These are phyloP conservation scores for Entomobrya proxima DNA, from an alignment of 2,888 invertebrate genomes.

Conservation along the genomic window DNA sequence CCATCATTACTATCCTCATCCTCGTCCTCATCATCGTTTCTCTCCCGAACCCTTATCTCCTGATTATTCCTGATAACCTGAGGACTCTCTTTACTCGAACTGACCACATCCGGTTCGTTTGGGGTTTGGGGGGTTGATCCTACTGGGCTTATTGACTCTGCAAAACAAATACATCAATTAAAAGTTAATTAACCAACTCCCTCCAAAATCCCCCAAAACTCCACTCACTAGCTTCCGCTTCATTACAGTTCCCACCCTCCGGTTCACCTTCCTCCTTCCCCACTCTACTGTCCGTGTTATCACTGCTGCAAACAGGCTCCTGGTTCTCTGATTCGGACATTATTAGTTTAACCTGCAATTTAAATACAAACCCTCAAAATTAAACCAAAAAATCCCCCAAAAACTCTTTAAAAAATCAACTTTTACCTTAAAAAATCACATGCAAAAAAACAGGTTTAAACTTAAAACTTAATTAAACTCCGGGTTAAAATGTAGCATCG, in stretches of 20 bases:
- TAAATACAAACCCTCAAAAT: neutral
- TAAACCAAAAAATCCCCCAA: neutral
- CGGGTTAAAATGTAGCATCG: too few relatives aligned
- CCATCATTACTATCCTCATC: slow-evolving; percentile 42
- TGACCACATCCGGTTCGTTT: neutral
- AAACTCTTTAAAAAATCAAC: too few relatives aligned
- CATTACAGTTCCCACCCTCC: neutral
- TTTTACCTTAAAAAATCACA: too few relatives aligned
- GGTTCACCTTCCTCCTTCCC: neutral
- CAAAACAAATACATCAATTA: neutral
- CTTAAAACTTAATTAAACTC: too few relatives aligned
- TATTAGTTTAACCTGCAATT: neutral
- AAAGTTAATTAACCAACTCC: neutral
- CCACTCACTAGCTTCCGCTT: slow-evolving; percentile 22
- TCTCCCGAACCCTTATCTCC: neutral
- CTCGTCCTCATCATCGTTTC: slow-evolving; percentile 38
- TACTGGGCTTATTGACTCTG: neutral
- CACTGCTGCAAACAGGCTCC: slow-evolving; percentile 13
- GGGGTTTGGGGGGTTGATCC: neutral
- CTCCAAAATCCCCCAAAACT: neutral
- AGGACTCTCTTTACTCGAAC: neutral
- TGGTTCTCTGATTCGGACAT: neutral
- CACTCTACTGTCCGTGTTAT: neutral
- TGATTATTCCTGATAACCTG: neutral
- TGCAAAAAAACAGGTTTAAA: too few relatives aligned